phyloP scores from a whole-genome alignment of 2,113 vertebrate genomes.

The Lycaon pictus region DNA sequence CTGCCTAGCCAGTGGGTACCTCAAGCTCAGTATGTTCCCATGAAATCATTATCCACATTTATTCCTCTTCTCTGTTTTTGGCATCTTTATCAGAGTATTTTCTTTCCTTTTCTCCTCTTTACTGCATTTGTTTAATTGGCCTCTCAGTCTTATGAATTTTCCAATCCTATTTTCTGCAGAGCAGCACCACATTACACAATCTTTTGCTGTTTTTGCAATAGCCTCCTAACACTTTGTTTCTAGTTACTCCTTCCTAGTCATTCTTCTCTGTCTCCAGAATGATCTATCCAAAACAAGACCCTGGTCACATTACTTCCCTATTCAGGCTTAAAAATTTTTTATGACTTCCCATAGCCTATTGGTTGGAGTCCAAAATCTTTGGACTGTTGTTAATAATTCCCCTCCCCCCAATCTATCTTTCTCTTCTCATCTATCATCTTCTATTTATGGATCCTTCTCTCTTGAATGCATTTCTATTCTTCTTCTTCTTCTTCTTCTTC shows the following conservation, averaged over 20 bases:
- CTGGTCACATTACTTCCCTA: not conserved
- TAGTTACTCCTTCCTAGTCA: not conserved
- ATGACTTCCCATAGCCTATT: not conserved
- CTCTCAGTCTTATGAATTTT: not conserved
- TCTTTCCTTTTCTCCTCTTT: not conserved
- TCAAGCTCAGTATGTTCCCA: not conserved
- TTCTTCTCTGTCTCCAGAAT: not conserved
- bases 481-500: no score
- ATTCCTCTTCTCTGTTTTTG: not conserved
- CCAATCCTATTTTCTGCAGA: not conserved
- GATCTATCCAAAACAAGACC: not conserved
- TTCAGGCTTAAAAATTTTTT: not conserved
- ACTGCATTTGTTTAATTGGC: not conserved
- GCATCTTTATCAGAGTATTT: not conserved
- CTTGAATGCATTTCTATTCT: not conserved
- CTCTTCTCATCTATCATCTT: not conserved
- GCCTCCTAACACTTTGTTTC: not conserved
- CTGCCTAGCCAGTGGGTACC: not conserved
- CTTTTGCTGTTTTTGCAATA: slow-evolving; percentile 12
- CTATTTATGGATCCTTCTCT: not conserved
- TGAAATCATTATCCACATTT: not conserved
- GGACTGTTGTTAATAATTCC: not conserved
- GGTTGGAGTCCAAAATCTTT: not conserved
- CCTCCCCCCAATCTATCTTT: not conserved
- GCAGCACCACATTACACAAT: not conserved